Evolutionary conservation across 2,797 vertebrate genomes (phyloP).

Genomic region (Takifugu ocellatus): DNA sequence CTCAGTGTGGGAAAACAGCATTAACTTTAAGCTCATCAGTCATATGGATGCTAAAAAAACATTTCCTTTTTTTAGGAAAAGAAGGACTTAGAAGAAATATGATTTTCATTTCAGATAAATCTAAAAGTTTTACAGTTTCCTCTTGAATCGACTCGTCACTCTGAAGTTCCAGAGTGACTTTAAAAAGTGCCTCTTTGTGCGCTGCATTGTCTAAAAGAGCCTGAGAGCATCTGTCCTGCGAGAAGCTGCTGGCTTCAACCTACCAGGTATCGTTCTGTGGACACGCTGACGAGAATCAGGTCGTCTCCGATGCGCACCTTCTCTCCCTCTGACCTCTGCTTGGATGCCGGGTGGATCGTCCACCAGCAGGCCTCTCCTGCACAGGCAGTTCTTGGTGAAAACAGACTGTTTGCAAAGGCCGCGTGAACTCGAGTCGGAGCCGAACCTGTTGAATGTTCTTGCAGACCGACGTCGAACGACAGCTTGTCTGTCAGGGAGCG

Average conservation of each 20-base stretch:
- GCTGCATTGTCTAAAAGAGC: too few species aligned
- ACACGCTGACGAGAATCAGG: slow-evolving; percentile 96
- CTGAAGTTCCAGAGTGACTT: slow-evolving; percentile 32
- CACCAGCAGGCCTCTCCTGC: slow-evolving; percentile 97
- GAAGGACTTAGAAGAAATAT: slow-evolving; percentile 41
- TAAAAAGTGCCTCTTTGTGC: slow-evolving; percentile 20
- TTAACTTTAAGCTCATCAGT: slow-evolving; percentile 43
- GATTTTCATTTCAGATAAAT: slow-evolving; percentile 57
- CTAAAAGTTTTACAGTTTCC: slow-evolving; percentile 26
- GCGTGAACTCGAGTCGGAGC: background rate
- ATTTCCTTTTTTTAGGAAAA: slow-evolving; percentile 3
- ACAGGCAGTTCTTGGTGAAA: background rate
- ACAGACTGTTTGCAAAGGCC: too few species aligned
- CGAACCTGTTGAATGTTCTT: slow-evolving; percentile 90
- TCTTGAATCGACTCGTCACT: slow-evolving; percentile 46
- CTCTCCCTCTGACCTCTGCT: slow-evolving; percentile 97
- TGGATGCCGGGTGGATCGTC: slow-evolving; percentile 98
- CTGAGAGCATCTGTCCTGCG: too few species aligned
- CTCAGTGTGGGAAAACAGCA: slow-evolving; percentile 35
- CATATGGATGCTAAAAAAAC: slow-evolving; percentile 19
- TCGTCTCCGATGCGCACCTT: slow-evolving; percentile 98
- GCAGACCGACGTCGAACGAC: slow-evolving; percentile 96
- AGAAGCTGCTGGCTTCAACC: slow-evolving; percentile 47
- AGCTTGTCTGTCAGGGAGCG: slow-evolving; percentile 97
- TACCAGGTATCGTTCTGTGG: slow-evolving; percentile 96